Percentiles rank a stretch among this genome's conserved stretches.
phyloP scores from a whole-genome alignment of 2,113 vertebrate species.

The Carlito syrichta region DNA sequence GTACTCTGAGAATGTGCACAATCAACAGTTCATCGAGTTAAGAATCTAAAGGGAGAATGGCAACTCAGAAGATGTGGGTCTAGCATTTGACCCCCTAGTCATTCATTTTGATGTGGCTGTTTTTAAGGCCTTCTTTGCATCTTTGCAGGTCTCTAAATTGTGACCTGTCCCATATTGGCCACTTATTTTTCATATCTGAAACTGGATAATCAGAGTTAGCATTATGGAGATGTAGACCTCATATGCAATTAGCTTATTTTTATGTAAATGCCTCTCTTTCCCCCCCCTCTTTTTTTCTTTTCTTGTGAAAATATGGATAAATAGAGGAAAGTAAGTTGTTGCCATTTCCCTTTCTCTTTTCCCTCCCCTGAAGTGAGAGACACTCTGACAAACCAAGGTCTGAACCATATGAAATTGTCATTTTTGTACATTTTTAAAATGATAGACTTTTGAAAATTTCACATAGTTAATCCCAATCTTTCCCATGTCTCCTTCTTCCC shows the following conservation, averaged over 20 bases:
- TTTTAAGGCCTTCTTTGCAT: slow-evolving; percentile 2
- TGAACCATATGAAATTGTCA: background rate
- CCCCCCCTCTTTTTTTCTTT: background rate
- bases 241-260: background rate
- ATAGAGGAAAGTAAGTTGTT: too few species aligned
- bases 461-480: background rate
- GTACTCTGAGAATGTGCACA: background rate
- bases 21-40: background rate
- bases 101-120: slow-evolving; percentile 27
- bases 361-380: too few species aligned
- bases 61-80: slow-evolving; percentile 15
- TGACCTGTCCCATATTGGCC: accelerated
- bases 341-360: too few species aligned
- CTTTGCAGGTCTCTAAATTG: background rate
- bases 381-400: too few species aligned
- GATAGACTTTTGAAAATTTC: background rate
- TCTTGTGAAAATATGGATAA: background rate
- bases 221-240: background rate
- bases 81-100: slow-evolving; percentile 44
- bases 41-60: slow-evolving; percentile 52
- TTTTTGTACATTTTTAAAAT: background rate
- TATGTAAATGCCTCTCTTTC: background rate
- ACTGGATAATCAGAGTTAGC: background rate
- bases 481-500: background rate
- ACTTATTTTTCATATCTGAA: background rate